Base-by-base conservation (phyloP, 1,140 invertebrate genomes). In the Globodera rostochiensis region DNA sequence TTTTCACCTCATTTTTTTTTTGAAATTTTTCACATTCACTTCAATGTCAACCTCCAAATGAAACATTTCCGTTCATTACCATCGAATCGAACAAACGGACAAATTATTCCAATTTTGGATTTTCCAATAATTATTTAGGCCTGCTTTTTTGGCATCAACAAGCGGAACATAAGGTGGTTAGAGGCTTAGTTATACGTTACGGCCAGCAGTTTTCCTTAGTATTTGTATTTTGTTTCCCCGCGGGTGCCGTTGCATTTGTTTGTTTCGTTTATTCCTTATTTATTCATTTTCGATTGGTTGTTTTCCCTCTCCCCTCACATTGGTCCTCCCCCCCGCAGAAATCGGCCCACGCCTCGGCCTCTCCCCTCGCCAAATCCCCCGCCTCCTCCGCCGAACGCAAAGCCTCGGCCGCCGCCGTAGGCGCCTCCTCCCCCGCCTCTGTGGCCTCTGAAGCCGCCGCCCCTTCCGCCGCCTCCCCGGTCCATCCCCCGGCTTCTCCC, bases 301-400 rank as follows among this genome's bases (percentile, higher is more conserved):
- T 50, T 45, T 21, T 70, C 49, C 64, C 64, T 78, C 13, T 78
- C 77, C 19, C 60, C 60, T 69, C 66, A 78, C 70, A 66, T 78
- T 78, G 45, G 49, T 78, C 77, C 70, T 69, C 77, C 64, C 19
- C 57, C 69, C 21, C 79, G 64, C n/a, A 60, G 57, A 57, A 50
- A 50, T 46, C 15, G 60, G 11, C 71, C 71, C 66, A 73, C 49
- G n/a, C 80, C 74, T 45, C 79, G 64, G 21, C 73, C 53, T 46
- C 49, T 13, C 21, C 80, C 46, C 15, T 74, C 73, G 53, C 60
- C 74, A 46, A 77, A 81, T 67, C 21, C 36, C 4, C 80, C 49
- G 21, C 80, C 74, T 64, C 80, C 47, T 4, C 79, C 70, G 4
- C 19, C 45, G 49, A 67, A 77, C 21, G 49, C 36, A 15, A 74